A percentile compares a stretch with the other conserved stretches of the same genome.
These are phyloP conservation scores for Chalcosyrphus nemorum DNA, from an alignment of 2,888 invertebrate species.

Conservation along the genomic window DNA sequence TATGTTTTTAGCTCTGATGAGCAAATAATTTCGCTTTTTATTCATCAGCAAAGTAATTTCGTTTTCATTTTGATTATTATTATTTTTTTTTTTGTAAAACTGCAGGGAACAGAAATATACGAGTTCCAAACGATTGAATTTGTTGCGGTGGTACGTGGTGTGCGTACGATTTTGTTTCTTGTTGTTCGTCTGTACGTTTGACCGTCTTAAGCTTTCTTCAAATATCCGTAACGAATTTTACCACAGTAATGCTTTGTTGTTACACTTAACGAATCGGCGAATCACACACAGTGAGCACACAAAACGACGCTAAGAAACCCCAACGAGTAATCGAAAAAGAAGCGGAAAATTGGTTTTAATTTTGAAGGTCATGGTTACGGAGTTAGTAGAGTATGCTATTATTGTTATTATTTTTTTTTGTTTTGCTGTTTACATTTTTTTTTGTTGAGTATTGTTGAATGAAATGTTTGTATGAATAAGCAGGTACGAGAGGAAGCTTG, in stretches of 20 bases:
- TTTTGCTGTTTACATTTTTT: constrained; percentile 1
- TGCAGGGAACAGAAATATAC: constrained; percentile 12
- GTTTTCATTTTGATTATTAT: constrained; percentile 61
- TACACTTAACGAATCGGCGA: constrained; percentile 45
- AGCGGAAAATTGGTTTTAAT: constrained; percentile 68
- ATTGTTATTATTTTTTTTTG: background rate
- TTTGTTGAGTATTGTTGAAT: constrained; percentile 1
- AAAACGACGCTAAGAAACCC: constrained; percentile 33
- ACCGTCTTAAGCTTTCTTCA: constrained; percentile 65
- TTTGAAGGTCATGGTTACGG: constrained; percentile 65
- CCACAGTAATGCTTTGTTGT: constrained; percentile 18
- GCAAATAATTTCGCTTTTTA: constrained; percentile 70
- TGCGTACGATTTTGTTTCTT: background rate
- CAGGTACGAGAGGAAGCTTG: background rate
- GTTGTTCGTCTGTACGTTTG: constrained; percentile 22
- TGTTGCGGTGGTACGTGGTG: constrained; percentile 38
- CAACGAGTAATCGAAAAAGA: constrained; percentile 49
- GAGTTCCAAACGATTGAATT: constrained; percentile 68
- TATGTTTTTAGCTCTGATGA: constrained; percentile 60
- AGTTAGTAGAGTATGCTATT: constrained; percentile 70
- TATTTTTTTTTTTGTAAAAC: constrained; percentile 19
- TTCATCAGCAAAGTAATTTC: constrained; percentile 52
- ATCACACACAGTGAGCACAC: constrained; percentile 7
- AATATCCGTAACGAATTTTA: constrained; percentile 65
- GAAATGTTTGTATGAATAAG: background rate